A percentile compares a stretch with the other conserved stretches of the same genome.
phyloP scores from a whole-genome alignment of 1,140 invertebrate genomes.

The Magallana gigas region DNA sequence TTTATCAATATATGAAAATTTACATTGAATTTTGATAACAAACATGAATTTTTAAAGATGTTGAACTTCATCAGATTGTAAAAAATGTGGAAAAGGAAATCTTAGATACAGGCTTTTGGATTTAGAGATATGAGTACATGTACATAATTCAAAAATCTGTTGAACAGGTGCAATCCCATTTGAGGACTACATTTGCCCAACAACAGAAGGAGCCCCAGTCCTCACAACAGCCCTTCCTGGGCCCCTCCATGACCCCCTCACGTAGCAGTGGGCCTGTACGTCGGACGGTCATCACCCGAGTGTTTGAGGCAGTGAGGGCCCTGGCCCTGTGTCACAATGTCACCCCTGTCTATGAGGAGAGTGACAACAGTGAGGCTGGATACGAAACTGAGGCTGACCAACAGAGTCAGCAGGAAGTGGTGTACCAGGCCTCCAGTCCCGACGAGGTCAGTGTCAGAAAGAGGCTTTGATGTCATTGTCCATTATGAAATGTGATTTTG shows the following conservation, averaged over 20 bases:
- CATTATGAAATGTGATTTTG: too few species aligned
- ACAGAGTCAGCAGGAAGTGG: conserved; percentile 76
- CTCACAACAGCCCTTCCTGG: conserved; percentile 53
- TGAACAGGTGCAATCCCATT: conserved; percentile 60
- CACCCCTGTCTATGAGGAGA: conserved; percentile 94
- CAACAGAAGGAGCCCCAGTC: conserved; percentile 44
- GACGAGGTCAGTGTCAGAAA: conserved; percentile 88
- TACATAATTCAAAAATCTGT: background rate
- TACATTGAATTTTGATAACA: too few species aligned
- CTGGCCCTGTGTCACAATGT: conserved; percentile 99
- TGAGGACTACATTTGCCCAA: conserved; percentile 72
- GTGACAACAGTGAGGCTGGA: conserved; percentile 73
- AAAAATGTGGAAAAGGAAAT: too few species aligned
- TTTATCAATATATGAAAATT: too few species aligned
- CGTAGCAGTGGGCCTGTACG: conserved; percentile 70
- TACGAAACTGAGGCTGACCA: conserved; percentile 76
- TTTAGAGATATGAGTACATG: too few species aligned
- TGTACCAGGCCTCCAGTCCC: conserved; percentile 95
- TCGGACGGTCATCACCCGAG: conserved; percentile 85
- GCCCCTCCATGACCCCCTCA: conserved; percentile 59
- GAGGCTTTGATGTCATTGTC: background rate
- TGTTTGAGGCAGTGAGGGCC: conserved; percentile 94
- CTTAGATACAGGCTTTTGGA: too few species aligned
- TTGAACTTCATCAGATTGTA: too few species aligned
- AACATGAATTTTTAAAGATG: too few species aligned